Conservation (phyloP, 2,113 vertebrate species). For the Lepisosteus osseus region DNA sequence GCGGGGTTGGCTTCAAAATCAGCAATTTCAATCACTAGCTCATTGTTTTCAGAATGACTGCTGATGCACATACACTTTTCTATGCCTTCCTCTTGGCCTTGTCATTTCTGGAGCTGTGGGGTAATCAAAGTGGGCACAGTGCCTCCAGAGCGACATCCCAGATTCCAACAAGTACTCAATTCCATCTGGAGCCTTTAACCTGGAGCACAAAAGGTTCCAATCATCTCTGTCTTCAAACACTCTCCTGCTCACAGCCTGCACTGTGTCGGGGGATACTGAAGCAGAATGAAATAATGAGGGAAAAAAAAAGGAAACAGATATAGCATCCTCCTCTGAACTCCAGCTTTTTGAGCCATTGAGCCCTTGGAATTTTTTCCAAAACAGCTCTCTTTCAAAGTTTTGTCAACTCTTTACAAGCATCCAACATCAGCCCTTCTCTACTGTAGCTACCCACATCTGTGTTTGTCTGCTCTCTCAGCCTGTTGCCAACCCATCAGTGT, state of each 20-base stretch:
- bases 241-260: constrained; percentile 7
- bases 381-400: constrained; percentile 9
- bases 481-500: background rate
- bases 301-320: constrained; percentile 10
- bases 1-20: no score
- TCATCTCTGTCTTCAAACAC: constrained; percentile 2
- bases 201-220: background rate
- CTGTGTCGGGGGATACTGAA: constrained; percentile 10
- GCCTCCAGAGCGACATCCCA: constrained; percentile 14
- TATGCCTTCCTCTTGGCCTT: background rate
- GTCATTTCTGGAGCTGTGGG: background rate
- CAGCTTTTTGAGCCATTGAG: constrained; percentile 16
- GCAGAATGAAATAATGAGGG: constrained; percentile 27
- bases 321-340: constrained; percentile 23
- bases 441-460: background rate
- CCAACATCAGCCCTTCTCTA: background rate
- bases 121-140: background rate
- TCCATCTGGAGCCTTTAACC: background rate
- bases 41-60: no score
- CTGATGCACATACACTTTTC: background rate
- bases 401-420: background rate
- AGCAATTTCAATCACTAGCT: no score
- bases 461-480: background rate
- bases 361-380: constrained; percentile 10
- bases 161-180: background rate